Base-by-base conservation (phyloP, 2,797 vertebrate genomes). In the Peromyscus eremicus region DNA sequence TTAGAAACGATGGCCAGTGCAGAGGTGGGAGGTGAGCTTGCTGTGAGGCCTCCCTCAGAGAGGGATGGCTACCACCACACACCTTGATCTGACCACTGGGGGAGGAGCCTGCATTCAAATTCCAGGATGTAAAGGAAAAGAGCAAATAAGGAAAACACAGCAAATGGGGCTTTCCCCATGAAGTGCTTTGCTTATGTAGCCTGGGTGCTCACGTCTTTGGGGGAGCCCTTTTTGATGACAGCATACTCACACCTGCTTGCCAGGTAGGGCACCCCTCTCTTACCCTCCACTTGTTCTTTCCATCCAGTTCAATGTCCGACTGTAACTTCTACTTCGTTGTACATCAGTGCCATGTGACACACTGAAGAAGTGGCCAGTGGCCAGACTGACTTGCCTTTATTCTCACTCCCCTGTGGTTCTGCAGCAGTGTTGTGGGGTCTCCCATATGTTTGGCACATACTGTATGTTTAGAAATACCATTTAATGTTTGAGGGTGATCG, bases 271-370 rank as follows among this genome's bases (percentile, higher is more conserved):
- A 34, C 4, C 14, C 32, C 76, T 14, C 29, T 95, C 60, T 66
- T 23, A n/a, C 34, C 29, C n/a, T 43, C 7, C 0, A 4, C 55
- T n/a, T 66, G 46, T 13, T 55, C 64, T 92, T 91, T 27, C 6
- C 14, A 21, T 73, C 13, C 23, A 27, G 25, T 88, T 57, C 92
- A 23, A 1, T 73, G 57, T 23, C 73, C 5, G 23, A 66, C 12
- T 8, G 1, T 87, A 60, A 68, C 32, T 27, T 52, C 52, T 40
- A 75, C 23, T 79, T 85, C 66, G 43, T 43, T 76, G 29, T 32
- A 2, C 25, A 21, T 10, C 40, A 29, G 12, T 25, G 23, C 57
- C 13, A 34, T 0, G n/a, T 1, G 16, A n/a, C 0, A 46, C 0
- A 2, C 75, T 10, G 5, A 34, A 70, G n/a, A 57, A 40, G 70